Percentiles rank a stretch among this genome's conserved stretches.
Conservation (phyloP, 2,888 invertebrate genomes). For the Brachypalpus laphriformis region DNA sequence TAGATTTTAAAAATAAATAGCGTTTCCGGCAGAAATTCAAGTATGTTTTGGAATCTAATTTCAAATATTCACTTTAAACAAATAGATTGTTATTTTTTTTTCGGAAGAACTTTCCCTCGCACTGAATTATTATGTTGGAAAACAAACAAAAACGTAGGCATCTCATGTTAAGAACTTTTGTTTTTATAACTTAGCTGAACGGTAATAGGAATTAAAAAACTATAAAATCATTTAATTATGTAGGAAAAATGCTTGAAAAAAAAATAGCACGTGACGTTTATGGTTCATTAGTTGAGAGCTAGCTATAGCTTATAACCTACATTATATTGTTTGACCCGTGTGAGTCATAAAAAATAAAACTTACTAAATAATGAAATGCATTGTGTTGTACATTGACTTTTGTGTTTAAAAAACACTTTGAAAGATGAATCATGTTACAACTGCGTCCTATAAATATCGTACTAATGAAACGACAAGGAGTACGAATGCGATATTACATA, state of each 20-base stretch:
- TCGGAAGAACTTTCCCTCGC: conserved; percentile 1
- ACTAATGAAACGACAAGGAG: not conserved
- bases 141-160: conserved; percentile 1
- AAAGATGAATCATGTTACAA: conserved; percentile 15
- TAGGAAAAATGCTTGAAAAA: not conserved
- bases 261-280: conserved; percentile 26
- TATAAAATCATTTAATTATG: conserved; percentile 48
- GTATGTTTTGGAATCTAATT: conserved; percentile 56
- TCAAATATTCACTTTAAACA: conserved; percentile 58
- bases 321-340: conserved; percentile 1
- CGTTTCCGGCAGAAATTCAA: conserved; percentile 59
- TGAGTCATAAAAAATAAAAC: not conserved
- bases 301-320: not conserved
- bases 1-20: conserved; percentile 57
- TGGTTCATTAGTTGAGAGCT: conserved; percentile 22
- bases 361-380: not conserved
- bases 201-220: conserved; percentile 40
- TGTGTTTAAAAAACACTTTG: not conserved
- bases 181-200: not conserved
- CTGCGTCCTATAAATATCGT: conserved; percentile 10
- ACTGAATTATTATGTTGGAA: not conserved
- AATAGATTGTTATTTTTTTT: conserved; percentile 23
- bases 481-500: too few relatives aligned
- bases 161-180: not conserved
- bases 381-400: not conserved